A percentile compares a stretch with the other conserved stretches of the same genome.
These are phyloP conservation scores for Hylaea fasciaria DNA, from an alignment of 2,888 invertebrate genomes.

Conservation along the genomic window DNA sequence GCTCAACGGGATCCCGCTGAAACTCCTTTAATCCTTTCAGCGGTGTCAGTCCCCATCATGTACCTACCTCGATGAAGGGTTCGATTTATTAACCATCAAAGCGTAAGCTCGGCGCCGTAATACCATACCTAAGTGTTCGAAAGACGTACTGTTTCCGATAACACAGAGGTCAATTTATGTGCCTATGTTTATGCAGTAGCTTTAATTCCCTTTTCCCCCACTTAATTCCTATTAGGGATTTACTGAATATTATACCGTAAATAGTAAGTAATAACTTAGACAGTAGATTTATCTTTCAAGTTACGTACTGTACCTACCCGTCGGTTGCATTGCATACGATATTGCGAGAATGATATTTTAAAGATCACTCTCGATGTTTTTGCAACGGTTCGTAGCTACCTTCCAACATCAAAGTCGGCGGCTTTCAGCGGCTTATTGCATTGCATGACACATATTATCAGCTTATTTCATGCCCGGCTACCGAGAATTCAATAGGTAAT, in stretches of 20 bases:
- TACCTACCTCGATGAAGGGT: constrained; percentile 53
- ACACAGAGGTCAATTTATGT: constrained; percentile 21
- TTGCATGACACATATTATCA: too few species aligned
- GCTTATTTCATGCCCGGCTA: too few species aligned
- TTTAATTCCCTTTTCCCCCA: too few species aligned
- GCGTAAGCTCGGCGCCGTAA: constrained; percentile 52
- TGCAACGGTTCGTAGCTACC: too few species aligned
- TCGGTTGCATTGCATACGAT: too few species aligned
- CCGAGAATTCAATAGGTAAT: too few species aligned
- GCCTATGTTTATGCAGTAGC: constrained; percentile 17
- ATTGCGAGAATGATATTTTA: too few species aligned
- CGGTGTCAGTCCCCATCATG: constrained; percentile 51
- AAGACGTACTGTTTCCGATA: constrained; percentile 57
- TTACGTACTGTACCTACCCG: neutral
- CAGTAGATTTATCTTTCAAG: too few species aligned
- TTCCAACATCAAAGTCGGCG: too few species aligned
- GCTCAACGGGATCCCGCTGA: constrained; percentile 38
- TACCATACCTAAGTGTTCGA: constrained; percentile 61
- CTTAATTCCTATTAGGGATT: too few species aligned
- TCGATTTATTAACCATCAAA: constrained; percentile 66
- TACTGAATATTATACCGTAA: constrained; percentile 11
- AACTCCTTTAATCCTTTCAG: constrained; percentile 57
- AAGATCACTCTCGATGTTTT: too few species aligned
- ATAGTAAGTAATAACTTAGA: neutral
- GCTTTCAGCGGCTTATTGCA: too few species aligned